Evolutionary conservation across 2,888 invertebrate genomes (phyloP), one percentile per base, ranked within the genome.

Genomic region (Chironomus riparius): DNA sequence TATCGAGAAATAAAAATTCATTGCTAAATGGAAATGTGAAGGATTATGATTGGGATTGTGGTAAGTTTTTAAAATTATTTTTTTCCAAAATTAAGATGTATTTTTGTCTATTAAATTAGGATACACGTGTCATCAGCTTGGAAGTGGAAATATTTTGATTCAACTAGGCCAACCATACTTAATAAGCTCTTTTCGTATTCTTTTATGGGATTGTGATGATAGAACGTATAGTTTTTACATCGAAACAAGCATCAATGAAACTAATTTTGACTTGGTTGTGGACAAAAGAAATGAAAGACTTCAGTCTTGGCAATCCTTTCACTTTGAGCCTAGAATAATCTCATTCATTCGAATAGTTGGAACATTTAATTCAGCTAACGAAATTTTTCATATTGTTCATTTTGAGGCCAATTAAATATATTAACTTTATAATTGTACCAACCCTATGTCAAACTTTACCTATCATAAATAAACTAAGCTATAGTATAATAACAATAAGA

Each of bases 321-420:
- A 88, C 75, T 98, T 98, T 85, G 86, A 90, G 0, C 90, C 91
- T 15, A 87, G 93, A 69, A 93, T 97, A 0, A 92, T 98, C 50
- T 94, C 96, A 71, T 98, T 95, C 82, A 93, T 99, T 78, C 90
- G 93, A 77, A 97, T 99, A 79, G 93, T 97, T 72, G 99, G 99
- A 77, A 98, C 97, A 0, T 91, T 93, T 80, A 99, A 99, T 84
- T 96, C 98, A 13, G 98, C 96, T 0, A 98, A 98, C 84, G 97
- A 97, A 94, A 95, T 97, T 76, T 98, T 98, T 85, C 98, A 98
- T 83, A 93, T 97, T 82, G 98, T 98, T 75, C 98, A 98, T 86
- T 92, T 98, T 84, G 98, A 98, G n/a, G n/a, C n/a, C n/a, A n/a
- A n/a, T n/a, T n/a, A n/a, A n/a, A n/a, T n/a, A n/a, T n/a, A n/a